phyloP scores from a whole-genome alignment of 2,113 vertebrate species.

The rat (Rattus norvegicus) region DNA sequence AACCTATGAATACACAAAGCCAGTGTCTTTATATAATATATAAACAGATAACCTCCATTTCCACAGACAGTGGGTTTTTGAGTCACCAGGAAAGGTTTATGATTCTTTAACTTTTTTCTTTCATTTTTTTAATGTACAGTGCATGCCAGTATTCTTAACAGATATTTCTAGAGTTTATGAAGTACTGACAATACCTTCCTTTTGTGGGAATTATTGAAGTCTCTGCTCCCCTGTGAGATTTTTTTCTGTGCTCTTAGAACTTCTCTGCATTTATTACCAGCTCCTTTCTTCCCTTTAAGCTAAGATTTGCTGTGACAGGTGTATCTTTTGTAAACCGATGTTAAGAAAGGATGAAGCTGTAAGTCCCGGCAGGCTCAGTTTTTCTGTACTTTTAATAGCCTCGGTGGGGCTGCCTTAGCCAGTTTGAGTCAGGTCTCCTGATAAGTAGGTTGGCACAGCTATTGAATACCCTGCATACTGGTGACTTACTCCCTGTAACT shows the following conservation, averaged over 20 bases:
- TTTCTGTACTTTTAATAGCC: neutral
- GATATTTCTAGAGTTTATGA: neutral
- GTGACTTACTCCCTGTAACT: neutral
- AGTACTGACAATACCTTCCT: neutral
- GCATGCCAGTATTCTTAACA: neutral
- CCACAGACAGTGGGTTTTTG: constrained; percentile 4
- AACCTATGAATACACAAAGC: neutral
- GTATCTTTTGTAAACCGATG: neutral
- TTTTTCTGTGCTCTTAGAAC: neutral
- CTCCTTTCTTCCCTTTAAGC: neutral
- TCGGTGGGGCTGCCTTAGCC: neutral
- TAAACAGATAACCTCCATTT: neutral
- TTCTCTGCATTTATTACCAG: neutral
- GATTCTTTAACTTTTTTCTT: neutral
- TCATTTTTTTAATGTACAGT: neutral
- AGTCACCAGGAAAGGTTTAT: neutral
- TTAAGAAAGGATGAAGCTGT: neutral
- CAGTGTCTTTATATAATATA: neutral
- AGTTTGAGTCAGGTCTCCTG: neutral
- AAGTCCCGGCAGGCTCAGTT: neutral
- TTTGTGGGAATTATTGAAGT: neutral
- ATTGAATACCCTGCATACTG: neutral
- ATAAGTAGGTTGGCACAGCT: constrained; percentile 15
- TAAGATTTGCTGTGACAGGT: neutral
- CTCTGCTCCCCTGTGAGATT: neutral